Conservation (phyloP, 2,888 invertebrate species). For the Tupiocoris notatus region DNA sequence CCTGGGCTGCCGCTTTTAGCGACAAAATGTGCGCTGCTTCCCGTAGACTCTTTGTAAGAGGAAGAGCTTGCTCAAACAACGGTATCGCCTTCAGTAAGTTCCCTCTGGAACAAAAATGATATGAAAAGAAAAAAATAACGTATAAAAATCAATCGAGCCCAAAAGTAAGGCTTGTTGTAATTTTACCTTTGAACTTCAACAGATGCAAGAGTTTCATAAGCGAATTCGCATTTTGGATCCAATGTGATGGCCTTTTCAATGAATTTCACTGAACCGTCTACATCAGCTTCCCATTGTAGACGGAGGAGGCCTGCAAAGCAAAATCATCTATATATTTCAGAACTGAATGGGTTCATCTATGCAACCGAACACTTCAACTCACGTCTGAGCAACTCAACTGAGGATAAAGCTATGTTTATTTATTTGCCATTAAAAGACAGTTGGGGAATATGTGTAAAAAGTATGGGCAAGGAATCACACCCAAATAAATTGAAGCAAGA, state of each 20-base stretch:
- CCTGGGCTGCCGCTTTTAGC: slow-evolving; percentile 82
- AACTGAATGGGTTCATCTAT: too few relatives aligned
- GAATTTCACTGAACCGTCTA: slow-evolving; percentile 72
- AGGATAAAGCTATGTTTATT: too few relatives aligned
- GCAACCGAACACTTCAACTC: too few relatives aligned
- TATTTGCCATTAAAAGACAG: too few relatives aligned
- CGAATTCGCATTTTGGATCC: slow-evolving; percentile 91
- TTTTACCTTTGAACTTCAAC: slow-evolving; percentile 88
- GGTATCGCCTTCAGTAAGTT: slow-evolving; percentile 78
- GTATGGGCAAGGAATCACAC: too few relatives aligned
- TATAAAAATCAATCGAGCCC: too few relatives aligned
- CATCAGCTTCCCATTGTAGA: slow-evolving; percentile 81
- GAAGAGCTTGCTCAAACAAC: slow-evolving; percentile 84
- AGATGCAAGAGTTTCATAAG: slow-evolving; percentile 91
- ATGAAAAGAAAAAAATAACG: too few relatives aligned
- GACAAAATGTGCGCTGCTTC: slow-evolving; percentile 91
- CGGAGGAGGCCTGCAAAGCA: slow-evolving; percentile 59
- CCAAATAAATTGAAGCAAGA: too few relatives aligned
- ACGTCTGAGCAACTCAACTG: too few relatives aligned
- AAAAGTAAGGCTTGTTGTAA: too few relatives aligned
- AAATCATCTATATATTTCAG: too few relatives aligned
- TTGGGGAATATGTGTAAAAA: too few relatives aligned
- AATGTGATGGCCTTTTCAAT: slow-evolving; percentile 80
- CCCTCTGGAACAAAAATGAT: slow-evolving; percentile 70
- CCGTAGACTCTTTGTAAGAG: slow-evolving; percentile 77